A percentile compares a stretch with the other conserved stretches of the same genome.
These are phyloP conservation scores for Hipposideros larvatus DNA, from an alignment of 2,797 vertebrate species.

Conservation along the genomic window DNA sequence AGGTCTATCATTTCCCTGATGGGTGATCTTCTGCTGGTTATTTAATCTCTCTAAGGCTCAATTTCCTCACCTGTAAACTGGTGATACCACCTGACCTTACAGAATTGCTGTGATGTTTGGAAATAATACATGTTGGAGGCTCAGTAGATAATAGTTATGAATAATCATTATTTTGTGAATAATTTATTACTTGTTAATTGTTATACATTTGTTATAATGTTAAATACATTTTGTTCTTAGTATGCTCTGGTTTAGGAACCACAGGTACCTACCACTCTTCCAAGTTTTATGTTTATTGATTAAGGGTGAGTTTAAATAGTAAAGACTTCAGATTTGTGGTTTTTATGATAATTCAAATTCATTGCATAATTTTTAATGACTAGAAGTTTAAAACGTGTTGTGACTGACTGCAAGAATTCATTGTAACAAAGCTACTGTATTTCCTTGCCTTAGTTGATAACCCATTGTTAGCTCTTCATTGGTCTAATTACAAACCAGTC, in stretches of 20 bases:
- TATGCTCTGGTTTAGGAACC: neutral
- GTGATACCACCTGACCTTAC: neutral
- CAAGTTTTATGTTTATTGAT: conserved; percentile 15
- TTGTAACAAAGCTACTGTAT: neutral
- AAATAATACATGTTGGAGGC: conserved; percentile 31
- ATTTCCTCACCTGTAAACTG: conserved; percentile 40
- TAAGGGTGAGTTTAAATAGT: conserved; percentile 13
- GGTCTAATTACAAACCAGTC: neutral
- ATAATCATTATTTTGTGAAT: conserved; percentile 36
- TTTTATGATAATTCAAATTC: neutral
- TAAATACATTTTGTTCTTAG: conserved; percentile 29
- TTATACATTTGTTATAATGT: neutral
- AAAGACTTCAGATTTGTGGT: neutral
- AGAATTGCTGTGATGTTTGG: conserved; percentile 8
- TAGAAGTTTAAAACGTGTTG: conserved; percentile 52
- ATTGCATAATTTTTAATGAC: conserved; percentile 10
- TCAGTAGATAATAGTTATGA: neutral
- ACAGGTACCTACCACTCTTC: neutral
- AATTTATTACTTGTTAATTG: neutral
- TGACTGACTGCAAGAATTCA: neutral
- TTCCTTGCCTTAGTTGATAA: neutral
- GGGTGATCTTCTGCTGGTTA: neutral
- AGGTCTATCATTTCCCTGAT: neutral
- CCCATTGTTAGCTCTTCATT: neutral
- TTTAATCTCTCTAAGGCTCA: conserved; percentile 32